phyloP scores from a whole-genome alignment of 1,140 invertebrate species.

The Hermetia illucens region DNA sequence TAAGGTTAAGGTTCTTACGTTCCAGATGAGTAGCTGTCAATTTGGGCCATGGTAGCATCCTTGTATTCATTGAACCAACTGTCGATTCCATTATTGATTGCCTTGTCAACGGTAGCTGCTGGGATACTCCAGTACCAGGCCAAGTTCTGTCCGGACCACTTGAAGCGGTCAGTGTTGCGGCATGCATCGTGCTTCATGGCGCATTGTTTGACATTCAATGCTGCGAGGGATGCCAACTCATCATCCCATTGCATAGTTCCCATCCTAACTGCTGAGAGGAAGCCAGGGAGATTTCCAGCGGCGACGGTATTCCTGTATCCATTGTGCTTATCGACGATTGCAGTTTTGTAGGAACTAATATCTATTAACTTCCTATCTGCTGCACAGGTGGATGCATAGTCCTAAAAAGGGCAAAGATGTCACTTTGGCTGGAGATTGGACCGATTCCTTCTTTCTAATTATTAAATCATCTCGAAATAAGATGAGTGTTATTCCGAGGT shows the following conservation, averaged over 20 bases:
- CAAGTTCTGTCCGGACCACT: slow-evolving; percentile 7
- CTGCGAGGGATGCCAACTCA: slow-evolving; percentile 8
- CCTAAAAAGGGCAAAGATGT: no score
- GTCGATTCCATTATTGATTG: not conserved
- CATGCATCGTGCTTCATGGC: slow-evolving; percentile 7
- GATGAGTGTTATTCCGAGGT: no score
- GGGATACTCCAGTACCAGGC: not conserved
- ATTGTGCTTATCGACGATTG: slow-evolving; percentile 7
- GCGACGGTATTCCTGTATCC: slow-evolving; percentile 8
- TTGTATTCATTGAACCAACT: slow-evolving; percentile 8
- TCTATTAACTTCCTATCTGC: no score
- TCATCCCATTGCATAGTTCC: slow-evolving; percentile 9
- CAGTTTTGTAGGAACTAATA: no score
- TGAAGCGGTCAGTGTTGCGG: slow-evolving; percentile 4
- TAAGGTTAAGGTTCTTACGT: no score
- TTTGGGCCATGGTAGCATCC: slow-evolving; percentile 1
- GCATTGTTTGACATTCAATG: slow-evolving; percentile 8
- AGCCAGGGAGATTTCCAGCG: slow-evolving; percentile 3
- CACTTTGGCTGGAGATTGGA: no score
- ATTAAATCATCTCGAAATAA: no score
- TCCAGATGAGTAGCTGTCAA: not conserved
- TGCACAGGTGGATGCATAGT: no score
- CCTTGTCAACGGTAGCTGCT: not conserved
- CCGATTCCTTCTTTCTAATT: no score
- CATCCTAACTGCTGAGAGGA: slow-evolving; percentile 5